phyloP scores from a whole-genome alignment of 1,140 invertebrate species.

The Brachionus asplanchnoidis region DNA sequence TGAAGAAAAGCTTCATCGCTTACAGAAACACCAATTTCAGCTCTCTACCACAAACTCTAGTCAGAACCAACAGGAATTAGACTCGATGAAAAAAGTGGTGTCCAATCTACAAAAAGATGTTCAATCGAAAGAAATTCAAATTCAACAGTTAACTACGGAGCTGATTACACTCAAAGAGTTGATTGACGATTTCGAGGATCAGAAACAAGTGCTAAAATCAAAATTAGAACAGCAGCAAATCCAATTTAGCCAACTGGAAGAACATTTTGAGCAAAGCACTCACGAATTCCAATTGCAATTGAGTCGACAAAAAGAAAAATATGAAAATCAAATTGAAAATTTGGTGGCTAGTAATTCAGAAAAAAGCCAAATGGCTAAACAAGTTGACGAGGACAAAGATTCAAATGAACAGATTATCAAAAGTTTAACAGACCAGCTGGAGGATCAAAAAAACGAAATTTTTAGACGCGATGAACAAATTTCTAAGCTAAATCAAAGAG shows the following conservation, averaged over 20 bases:
- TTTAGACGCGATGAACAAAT: conserved; percentile 56
- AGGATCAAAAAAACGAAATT: conserved; percentile 53
- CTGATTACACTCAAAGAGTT: conserved; percentile 3
- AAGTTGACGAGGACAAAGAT: background rate
- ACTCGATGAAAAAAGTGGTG: background rate
- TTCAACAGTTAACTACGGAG: conserved; percentile 28
- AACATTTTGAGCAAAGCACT: conserved; percentile 15
- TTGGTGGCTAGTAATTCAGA: background rate
- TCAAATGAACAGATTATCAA: background rate
- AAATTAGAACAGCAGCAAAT: conserved; percentile 35
- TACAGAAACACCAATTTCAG: conserved; percentile 41
- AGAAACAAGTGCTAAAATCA: conserved; percentile 32
- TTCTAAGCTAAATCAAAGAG: conserved; percentile 54
- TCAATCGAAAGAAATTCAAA: conserved; percentile 46
- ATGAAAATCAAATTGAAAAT: background rate
- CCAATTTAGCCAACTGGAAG: conserved; percentile 27
- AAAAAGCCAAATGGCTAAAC: background rate
- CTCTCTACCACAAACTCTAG: background rate
- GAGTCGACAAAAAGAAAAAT: background rate
- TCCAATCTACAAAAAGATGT: conserved; percentile 16
- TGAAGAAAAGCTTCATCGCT: conserved; percentile 56
- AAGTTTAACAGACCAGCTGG: background rate
- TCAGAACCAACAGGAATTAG: background rate
- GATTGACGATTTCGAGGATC: conserved; percentile 33
- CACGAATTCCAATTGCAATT: background rate